Evolutionary conservation across 2,113 vertebrate genomes (phyloP), one percentile per base, ranked within the genome.

Genomic region (Gadus macrocephalus): DNA sequence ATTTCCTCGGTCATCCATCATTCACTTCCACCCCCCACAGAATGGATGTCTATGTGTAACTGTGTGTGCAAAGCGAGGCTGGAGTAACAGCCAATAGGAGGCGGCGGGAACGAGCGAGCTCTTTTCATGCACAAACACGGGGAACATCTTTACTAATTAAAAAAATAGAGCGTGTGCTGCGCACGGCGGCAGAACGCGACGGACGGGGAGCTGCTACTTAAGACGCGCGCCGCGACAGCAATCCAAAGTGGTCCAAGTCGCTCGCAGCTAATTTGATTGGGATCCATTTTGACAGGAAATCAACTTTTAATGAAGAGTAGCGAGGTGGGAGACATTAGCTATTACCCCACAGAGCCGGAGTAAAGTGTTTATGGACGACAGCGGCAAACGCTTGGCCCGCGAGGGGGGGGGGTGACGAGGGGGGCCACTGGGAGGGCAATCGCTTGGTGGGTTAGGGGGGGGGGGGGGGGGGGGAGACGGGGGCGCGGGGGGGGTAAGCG

Each of bases 241-340:
- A 81, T 64, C 61, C 61, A 77, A 79, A 79, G 81, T 81, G 62
- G 76, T 91, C 89, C 90, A 92, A 94, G 91, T 90, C 83, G 89
- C 83, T 49, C 42, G 93, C 82, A 78, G 90, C 88, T 91, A 90
- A 90, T 92, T 90, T 90, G 93, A 94, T 92, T 89, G 90, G 91
- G 93, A 96, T 92, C 90, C 87, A 90, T 86, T 84, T 80, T 92
- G 94, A 96, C 91, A 94, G 90, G 93, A 95, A 96, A 95, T 95
- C 88, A 94, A 96, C 91, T 93, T 94, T 95, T 95, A 95, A 94
- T 95, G 94, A 96, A 91, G 85, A 92, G 89, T 81, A 80, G 86
- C 89, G 90, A 91, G 90, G 82, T 81, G 80, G 82, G 85, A 90
- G 85, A 89, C 91, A 91, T 90, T 87, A 89, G 79, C 80, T 83